A percentile compares a stretch with the other conserved stretches of the same genome.
Conservation (phyloP, 2,888 invertebrate genomes). For the Lasioglossum calceatum region DNA sequence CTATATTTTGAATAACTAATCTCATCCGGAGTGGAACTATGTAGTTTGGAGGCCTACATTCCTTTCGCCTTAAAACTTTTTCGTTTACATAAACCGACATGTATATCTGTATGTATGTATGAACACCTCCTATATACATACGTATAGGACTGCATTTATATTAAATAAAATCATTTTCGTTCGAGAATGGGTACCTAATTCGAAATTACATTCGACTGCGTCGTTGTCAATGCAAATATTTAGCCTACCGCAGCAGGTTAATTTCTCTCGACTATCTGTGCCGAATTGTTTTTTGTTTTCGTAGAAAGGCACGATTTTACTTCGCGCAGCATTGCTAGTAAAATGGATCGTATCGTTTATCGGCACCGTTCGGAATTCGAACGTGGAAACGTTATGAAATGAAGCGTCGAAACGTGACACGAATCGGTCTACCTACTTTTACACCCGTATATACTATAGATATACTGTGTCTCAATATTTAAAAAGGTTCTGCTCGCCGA, state of each 20-base stretch:
- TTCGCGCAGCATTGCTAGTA: background rate
- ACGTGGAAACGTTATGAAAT: conserved; percentile 63
- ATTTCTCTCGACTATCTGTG: background rate
- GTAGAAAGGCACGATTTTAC: background rate
- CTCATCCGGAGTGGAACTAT: background rate
- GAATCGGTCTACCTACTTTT: conserved; percentile 32
- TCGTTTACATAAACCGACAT: conserved; percentile 16
- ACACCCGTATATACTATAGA: background rate
- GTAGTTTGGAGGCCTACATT: background rate
- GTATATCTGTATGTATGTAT: background rate
- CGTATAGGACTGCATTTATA: background rate
- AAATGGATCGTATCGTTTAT: conserved; percentile 28
- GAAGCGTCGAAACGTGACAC: conserved; percentile 57
- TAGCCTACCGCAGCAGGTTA: background rate
- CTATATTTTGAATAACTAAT: conserved; percentile 25
- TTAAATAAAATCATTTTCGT: background rate
- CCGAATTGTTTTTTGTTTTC: background rate
- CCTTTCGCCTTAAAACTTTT: background rate
- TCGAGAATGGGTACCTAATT: background rate
- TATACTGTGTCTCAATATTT: conserved; percentile 11
- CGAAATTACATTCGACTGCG: background rate
- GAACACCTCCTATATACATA: background rate
- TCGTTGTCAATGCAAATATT: background rate
- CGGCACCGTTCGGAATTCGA: conserved; percentile 62
- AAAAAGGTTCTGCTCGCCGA: background rate